A percentile compares a stretch with the other conserved stretches of the same genome.
These are phyloP conservation scores for Lepidurus arcticus DNA, from an alignment of 1,140 invertebrate species.

Conservation along the genomic window DNA sequence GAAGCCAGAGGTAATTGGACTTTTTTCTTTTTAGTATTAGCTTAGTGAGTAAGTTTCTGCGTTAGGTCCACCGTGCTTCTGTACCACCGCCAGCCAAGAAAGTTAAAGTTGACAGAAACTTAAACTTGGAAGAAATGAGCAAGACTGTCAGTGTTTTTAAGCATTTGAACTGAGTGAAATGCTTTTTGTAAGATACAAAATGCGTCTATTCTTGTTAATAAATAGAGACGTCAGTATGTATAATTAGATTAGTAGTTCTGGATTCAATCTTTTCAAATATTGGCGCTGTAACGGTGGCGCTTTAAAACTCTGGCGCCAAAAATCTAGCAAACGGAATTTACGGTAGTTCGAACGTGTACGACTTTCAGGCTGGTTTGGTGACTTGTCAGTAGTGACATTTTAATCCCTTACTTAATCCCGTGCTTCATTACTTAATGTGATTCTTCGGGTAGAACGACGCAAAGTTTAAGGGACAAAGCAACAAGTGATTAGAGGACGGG, in stretches of 20 bases:
- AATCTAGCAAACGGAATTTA: too few relatives aligned
- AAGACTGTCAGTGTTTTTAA: conserved; percentile 5
- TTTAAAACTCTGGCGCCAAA: too few relatives aligned
- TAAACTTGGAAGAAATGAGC: background rate
- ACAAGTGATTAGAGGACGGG: background rate
- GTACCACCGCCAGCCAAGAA: conserved; percentile 4
- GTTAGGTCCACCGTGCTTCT: background rate
- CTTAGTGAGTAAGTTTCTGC: background rate
- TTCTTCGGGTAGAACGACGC: background rate
- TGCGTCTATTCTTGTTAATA: background rate
- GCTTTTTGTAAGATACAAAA: background rate
- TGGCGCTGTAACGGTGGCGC: too few relatives aligned
- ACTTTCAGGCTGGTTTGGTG: too few relatives aligned
- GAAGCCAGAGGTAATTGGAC: conserved; percentile 7
- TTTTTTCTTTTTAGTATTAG: background rate
- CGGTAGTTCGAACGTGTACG: too few relatives aligned
- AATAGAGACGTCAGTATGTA: background rate
- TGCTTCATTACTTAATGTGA: too few relatives aligned
- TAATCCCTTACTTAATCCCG: too few relatives aligned
- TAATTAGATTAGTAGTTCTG: too few relatives aligned
- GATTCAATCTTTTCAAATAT: too few relatives aligned
- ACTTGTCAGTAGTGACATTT: too few relatives aligned
- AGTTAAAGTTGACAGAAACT: background rate
- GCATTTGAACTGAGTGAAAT: background rate
- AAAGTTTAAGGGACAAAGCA: background rate